Evolutionary conservation across 2,888 invertebrate species (phyloP).

Genomic region (Caenorhabditis imperialis): DNA sequence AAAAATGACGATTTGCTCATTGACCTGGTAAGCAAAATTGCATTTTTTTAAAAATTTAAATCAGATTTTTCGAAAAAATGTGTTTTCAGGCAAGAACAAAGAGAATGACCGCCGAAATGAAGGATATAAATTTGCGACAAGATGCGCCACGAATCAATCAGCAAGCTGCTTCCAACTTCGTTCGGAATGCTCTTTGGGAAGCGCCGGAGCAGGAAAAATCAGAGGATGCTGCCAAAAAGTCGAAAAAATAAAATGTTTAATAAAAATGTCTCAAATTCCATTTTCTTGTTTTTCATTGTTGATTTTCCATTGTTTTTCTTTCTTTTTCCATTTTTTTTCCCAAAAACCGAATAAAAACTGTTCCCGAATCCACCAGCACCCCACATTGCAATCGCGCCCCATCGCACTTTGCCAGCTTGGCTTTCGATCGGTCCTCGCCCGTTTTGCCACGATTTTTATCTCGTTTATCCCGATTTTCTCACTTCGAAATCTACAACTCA

Average conservation of each 20-base stretch:
- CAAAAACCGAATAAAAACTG: not conserved
- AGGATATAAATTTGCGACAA: constrained; percentile 39
- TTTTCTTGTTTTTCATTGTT: constrained; percentile 4
- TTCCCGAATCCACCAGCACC: not conserved
- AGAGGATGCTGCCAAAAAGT: not conserved
- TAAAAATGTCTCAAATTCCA: constrained; percentile 13
- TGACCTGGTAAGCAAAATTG: constrained; percentile 30
- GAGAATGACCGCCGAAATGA: constrained; percentile 38
- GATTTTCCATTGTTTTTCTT: constrained; percentile 5
- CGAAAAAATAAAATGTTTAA: constrained; percentile 6
- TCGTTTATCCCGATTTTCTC: no score
- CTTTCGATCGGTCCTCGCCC: no score
- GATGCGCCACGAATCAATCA: constrained; percentile 50
- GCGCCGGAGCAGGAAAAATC: constrained; percentile 7
- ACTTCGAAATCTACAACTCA: not conserved
- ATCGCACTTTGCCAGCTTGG: constrained; percentile 11
- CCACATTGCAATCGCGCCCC: constrained; percentile 34
- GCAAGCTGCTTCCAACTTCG: constrained; percentile 24
- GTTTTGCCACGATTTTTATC: constrained; percentile 35
- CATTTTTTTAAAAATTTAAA: not conserved
- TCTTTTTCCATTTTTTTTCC: constrained; percentile 9
- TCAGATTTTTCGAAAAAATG: not conserved
- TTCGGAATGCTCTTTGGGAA: constrained; percentile 36
- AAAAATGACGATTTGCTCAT: constrained; percentile 46
- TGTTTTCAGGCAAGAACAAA: constrained; percentile 43